Conservation (phyloP, 2,888 invertebrate species). For the Dasysyrphus tricinctus region DNA sequence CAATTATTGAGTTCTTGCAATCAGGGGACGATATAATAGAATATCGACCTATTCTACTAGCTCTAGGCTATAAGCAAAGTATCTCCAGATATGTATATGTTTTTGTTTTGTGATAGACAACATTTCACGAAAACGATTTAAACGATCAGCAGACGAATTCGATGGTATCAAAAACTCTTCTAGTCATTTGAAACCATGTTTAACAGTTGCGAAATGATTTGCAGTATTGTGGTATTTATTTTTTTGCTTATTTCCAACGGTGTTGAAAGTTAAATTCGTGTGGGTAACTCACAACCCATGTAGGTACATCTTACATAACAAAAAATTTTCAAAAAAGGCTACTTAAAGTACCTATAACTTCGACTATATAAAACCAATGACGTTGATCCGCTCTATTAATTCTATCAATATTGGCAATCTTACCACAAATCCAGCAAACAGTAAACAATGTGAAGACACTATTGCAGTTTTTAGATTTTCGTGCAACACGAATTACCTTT, state of each 20-base stretch:
- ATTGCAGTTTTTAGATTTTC: conserved; percentile 43
- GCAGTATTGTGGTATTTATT: too few relatives aligned
- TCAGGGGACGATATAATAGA: too few relatives aligned
- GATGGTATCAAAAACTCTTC: too few relatives aligned
- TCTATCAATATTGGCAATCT: conserved; percentile 53
- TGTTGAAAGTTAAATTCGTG: background rate
- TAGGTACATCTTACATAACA: background rate
- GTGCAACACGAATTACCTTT: conserved; percentile 60
- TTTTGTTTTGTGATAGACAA: too few relatives aligned
- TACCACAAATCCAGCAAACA: conserved; percentile 53
- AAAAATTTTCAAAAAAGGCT: background rate
- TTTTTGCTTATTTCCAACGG: background rate
- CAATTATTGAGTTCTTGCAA: too few relatives aligned
- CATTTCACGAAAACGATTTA: too few relatives aligned
- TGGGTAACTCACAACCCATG: background rate
- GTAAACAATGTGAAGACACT: conserved; percentile 64
- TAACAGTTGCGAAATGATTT: too few relatives aligned
- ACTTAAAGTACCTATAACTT: conserved; percentile 13
- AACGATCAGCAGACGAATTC: too few relatives aligned
- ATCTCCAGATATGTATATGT: too few relatives aligned
- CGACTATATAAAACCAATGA: conserved; percentile 1
- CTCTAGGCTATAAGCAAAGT: too few relatives aligned
- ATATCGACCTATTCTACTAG: too few relatives aligned
- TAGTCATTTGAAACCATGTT: too few relatives aligned
- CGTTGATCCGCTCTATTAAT: conserved; percentile 73